Evolutionary conservation across 2,888 invertebrate genomes (phyloP).

Genomic region (Perdita meconis): DNA sequence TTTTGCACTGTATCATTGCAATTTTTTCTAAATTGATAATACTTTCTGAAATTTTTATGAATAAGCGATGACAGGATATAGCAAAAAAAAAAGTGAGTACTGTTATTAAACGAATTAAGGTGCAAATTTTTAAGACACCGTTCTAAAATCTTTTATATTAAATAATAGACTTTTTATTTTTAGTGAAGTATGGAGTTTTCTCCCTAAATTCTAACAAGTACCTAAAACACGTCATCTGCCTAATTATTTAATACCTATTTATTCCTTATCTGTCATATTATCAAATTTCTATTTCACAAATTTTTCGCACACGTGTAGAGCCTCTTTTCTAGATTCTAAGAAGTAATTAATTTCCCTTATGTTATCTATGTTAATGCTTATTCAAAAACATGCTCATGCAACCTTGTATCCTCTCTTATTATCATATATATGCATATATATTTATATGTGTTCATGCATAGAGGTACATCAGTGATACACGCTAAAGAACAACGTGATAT

Average conservation of each 20-base stretch:
- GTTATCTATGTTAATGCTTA: conserved; percentile 68
- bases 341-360: conserved; percentile 26
- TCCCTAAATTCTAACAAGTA: conserved; percentile 1
- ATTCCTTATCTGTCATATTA: background rate
- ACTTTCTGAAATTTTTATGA: background rate
- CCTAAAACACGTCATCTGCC: background rate
- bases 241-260: background rate
- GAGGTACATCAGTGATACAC: conserved; percentile 56
- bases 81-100: background rate
- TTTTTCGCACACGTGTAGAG: background rate
- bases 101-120: background rate
- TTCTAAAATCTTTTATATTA: too few species aligned
- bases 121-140: conserved; percentile 24
- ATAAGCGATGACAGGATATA: conserved; percentile 10
- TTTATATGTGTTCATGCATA: conserved; percentile 70
- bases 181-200: background rate
- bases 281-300: background rate
- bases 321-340: conserved; percentile 28
- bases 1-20: background rate
- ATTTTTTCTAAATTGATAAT: too few species aligned
- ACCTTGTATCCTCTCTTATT: conserved; percentile 60
- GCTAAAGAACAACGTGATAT: conserved; percentile 59
- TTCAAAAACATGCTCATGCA: conserved; percentile 77
- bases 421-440: conserved; percentile 71
- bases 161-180: too few species aligned